These are phyloP conservation scores for Cherax destructor DNA, from an alignment of 1,140 invertebrate species.

Conservation along the genomic window DNA sequence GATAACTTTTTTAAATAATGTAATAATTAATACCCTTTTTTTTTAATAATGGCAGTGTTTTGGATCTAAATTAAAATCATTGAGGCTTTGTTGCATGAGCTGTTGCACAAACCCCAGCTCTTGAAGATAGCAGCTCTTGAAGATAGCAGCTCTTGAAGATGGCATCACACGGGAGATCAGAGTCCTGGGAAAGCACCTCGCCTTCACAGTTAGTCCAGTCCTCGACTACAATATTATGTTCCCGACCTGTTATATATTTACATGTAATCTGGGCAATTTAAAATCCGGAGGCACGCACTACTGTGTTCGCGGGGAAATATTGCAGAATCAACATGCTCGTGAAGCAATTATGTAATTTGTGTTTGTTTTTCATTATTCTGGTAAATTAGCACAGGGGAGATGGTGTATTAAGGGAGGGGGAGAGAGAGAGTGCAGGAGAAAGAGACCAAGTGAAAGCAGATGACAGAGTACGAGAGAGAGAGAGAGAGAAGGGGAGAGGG, in stretches of 20 bases:
- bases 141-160: too few species aligned
- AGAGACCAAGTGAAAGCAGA: neutral
- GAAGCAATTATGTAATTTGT: constrained; percentile 12
- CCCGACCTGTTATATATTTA: neutral
- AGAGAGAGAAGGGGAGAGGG: too few species aligned
- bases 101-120: too few species aligned
- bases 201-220: neutral
- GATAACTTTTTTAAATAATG: too few species aligned
- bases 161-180: too few species aligned
- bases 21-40: too few species aligned
- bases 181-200: neutral
- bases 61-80: too few species aligned
- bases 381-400: constrained; percentile 8
- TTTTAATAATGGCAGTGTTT: too few species aligned
- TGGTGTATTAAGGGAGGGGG: neutral
- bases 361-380: constrained; percentile 15
- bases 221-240: neutral
- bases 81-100: too few species aligned
- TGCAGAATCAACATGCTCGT: constrained; percentile 15
- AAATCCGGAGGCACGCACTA: neutral
- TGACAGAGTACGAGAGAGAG: neutral
- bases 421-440: neutral
- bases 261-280: constrained; percentile 1
- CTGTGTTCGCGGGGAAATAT: neutral
- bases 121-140: too few species aligned